These are phyloP conservation scores for Smittia aterrima DNA, from an alignment of 2,888 invertebrate genomes.

Conservation along the genomic window DNA sequence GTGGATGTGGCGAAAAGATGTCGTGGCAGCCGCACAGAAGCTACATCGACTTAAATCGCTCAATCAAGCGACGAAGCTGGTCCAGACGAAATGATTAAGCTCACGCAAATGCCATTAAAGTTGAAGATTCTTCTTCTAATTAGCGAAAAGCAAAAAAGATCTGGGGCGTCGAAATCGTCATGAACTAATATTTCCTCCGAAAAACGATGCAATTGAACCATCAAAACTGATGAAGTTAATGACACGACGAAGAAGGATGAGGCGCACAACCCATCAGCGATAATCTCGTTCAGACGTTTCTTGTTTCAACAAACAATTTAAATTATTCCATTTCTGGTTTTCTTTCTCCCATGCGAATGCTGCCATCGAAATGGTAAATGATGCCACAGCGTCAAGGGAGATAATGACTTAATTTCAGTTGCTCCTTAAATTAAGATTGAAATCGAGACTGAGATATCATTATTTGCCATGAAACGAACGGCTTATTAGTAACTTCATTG, in stretches of 20 bases:
- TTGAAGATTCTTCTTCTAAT: not conserved
- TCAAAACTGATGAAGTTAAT: too few relatives aligned
- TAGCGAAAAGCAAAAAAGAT: not conserved
- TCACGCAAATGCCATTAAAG: constrained; percentile 35
- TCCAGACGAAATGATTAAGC: constrained; percentile 31
- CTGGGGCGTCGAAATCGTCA: not conserved
- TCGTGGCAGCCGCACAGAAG: not conserved
- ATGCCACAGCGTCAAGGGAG: not conserved
- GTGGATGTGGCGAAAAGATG: not conserved
- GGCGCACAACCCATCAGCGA: too few relatives aligned
- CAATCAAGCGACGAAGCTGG: not conserved
- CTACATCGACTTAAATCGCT: not conserved
- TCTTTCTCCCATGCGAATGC: not conserved
- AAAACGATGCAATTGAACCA: not conserved
- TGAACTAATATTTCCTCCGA: not conserved
- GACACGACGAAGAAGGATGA: too few relatives aligned
- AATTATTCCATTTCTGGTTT: constrained; percentile 34
- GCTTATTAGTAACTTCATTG: not conserved
- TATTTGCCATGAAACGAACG: constrained; percentile 28
- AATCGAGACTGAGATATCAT: constrained; percentile 24
- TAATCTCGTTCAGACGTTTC: not conserved
- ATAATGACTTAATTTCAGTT: constrained; percentile 39
- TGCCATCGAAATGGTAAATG: not conserved
- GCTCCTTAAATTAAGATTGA: constrained; percentile 25
- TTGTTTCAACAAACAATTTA: constrained; percentile 26